phyloP scores from a whole-genome alignment of 2,113 vertebrate genomes.

The Polypterus bichir region DNA sequence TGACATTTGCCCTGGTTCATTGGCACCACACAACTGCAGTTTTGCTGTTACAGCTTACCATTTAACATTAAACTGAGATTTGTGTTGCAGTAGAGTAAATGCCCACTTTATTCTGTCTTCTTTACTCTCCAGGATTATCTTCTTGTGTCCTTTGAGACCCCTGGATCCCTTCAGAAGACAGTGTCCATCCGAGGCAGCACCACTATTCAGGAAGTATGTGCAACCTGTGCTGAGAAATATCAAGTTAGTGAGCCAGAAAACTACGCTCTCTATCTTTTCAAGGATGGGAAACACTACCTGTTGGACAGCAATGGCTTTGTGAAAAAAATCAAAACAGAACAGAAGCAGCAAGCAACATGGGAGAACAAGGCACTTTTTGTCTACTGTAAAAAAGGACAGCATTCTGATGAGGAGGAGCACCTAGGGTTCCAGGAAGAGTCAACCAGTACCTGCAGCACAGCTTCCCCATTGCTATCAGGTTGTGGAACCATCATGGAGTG shows the following conservation, averaged over 20 bases:
- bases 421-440: not conserved
- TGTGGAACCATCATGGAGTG: too few relatives aligned
- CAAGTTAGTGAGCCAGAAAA: not conserved
- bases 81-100: too few relatives aligned
- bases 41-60: too few relatives aligned
- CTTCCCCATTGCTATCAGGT: too few relatives aligned
- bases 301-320: constrained; percentile 5
- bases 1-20: too few relatives aligned
- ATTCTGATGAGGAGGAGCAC: too few relatives aligned
- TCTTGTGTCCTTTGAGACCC: constrained; percentile 12
- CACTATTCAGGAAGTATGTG: not conserved
- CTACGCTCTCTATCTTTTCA: constrained; percentile 11
- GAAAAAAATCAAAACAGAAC: constrained; percentile 1
- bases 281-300: not conserved
- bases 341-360: not conserved
- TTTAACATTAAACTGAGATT: too few relatives aligned
- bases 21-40: too few relatives aligned
- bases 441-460: not conserved
- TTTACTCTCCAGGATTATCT: constrained; percentile 11
- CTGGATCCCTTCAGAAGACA: constrained; percentile 5
- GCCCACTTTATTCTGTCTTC: not conserved
- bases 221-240: constrained; percentile 3
- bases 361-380: not conserved
- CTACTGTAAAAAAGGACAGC: not conserved
- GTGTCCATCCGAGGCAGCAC: not conserved